Evolutionary conservation across 1,140 invertebrate genomes (phyloP).

Genomic region (Heliothis subflexa): DNA sequence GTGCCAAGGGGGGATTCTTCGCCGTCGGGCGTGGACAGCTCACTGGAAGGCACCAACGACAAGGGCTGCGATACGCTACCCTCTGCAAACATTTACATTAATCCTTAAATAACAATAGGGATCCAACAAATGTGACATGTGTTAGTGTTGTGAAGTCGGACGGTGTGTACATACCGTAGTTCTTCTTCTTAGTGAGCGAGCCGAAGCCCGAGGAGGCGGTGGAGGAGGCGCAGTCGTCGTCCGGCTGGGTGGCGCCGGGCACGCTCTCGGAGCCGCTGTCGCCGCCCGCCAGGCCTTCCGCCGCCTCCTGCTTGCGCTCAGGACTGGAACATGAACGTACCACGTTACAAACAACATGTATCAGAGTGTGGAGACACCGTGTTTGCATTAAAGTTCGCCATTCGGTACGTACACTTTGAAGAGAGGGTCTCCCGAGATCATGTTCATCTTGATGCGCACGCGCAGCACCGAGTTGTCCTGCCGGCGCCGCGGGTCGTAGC

Average conservation of each 20-base stretch:
- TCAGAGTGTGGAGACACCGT: not conserved
- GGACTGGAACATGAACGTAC: conserved; percentile 60
- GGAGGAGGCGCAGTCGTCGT: conserved; percentile 91
- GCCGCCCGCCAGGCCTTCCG: conserved; percentile 82
- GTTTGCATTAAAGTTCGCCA: not conserved
- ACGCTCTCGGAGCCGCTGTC: conserved; percentile 79
- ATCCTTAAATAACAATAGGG: too few species aligned
- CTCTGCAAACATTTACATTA: conserved; percentile 56
- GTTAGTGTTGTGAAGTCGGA: too few species aligned
- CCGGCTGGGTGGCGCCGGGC: conserved; percentile 69
- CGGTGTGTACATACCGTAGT: conserved; percentile 62
- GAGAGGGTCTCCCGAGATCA: conserved; percentile 97
- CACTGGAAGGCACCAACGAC: conserved; percentile 73
- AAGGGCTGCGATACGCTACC: conserved; percentile 64
- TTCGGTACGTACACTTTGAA: conserved; percentile 96
- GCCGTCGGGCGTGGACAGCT: conserved; percentile 70
- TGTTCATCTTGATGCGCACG: conserved; percentile 96
- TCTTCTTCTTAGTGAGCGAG: conserved; percentile 92
- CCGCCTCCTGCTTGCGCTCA: conserved; percentile 77
- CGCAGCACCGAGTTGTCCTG: conserved; percentile 98
- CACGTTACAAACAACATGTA: not conserved
- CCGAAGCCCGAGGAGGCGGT: conserved; percentile 94
- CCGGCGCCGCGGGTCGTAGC: conserved; percentile 95
- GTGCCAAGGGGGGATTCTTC: conserved; percentile 64
- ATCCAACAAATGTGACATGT: not conserved